Percentiles rank a stretch among this genome's conserved stretches.
These are phyloP conservation scores for Rhinophrynus dorsalis DNA, from an alignment of 2,797 vertebrate genomes.

Conservation along the genomic window DNA sequence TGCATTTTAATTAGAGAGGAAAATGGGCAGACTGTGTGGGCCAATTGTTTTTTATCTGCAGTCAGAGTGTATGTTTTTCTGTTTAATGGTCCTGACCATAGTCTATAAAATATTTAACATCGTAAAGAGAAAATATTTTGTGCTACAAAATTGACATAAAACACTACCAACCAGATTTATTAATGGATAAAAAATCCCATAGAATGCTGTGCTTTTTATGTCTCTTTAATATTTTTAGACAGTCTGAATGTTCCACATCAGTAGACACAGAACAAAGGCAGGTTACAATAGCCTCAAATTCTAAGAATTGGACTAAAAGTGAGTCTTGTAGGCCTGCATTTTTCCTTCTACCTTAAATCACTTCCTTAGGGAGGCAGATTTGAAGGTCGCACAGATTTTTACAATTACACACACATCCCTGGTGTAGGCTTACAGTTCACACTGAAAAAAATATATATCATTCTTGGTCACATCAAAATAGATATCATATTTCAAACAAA, in stretches of 20 bases:
- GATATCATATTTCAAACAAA: constrained; percentile 41
- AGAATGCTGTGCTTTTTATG: not conserved
- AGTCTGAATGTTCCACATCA: constrained; percentile 35
- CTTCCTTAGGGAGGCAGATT: constrained; percentile 44
- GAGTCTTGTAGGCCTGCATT: constrained; percentile 12
- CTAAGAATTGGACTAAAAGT: constrained; percentile 19
- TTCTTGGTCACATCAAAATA: constrained; percentile 41
- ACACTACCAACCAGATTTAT: not conserved
- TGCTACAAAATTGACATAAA: too few relatives aligned
- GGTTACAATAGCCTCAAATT: constrained; percentile 33
- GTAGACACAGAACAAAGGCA: constrained; percentile 37
- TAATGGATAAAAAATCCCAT: not conserved
- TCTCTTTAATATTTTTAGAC: constrained; percentile 26
- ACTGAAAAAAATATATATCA: constrained; percentile 40
- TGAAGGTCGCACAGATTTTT: constrained; percentile 41
- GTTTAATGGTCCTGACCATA: too few relatives aligned
- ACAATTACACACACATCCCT: constrained; percentile 37
- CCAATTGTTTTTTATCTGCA: too few relatives aligned
- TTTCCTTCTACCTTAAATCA: constrained; percentile 31
- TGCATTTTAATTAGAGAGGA: too few relatives aligned
- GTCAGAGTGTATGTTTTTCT: too few relatives aligned
- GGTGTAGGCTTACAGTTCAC: constrained; percentile 33
- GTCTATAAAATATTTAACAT: too few relatives aligned
- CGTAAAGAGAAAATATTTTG: too few relatives aligned
- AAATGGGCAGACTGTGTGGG: too few relatives aligned